phyloP scores from a whole-genome alignment of 2,797 vertebrate species.

The Nyctalus aviator region DNA sequence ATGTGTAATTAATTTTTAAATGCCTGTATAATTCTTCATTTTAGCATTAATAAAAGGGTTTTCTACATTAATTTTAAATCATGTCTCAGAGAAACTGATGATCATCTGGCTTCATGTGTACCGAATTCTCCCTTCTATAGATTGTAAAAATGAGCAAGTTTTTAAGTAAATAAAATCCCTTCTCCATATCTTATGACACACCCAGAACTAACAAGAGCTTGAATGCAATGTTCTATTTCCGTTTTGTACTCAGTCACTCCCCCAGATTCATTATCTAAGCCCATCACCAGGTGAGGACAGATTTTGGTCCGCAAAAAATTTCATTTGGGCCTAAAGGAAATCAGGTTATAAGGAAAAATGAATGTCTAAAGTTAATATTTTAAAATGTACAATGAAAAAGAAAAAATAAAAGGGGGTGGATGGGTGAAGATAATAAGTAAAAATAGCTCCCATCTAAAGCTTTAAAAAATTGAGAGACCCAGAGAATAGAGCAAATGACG shows the following conservation, averaged over 20 bases:
- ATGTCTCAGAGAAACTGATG: neutral
- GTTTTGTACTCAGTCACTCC: neutral
- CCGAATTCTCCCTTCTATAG: neutral
- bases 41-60: slow-evolving; percentile 1
- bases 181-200: neutral
- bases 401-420: neutral
- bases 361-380: slow-evolving; percentile 29
- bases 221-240: slow-evolving; percentile 1
- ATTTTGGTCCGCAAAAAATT: neutral
- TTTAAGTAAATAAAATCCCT: neutral
- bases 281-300: neutral
- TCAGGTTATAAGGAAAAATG: neutral
- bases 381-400: slow-evolving; percentile 23
- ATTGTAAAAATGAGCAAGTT: neutral
- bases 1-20: neutral
- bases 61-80: slow-evolving; percentile 36
- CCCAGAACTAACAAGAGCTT: neutral
- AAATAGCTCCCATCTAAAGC: neutral
- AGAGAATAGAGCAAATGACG: neutral
- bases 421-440: neutral
- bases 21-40: neutral
- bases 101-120: neutral
- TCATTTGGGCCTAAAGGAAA: neutral
- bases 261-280: neutral
- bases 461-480: neutral